Evolutionary conservation across 2,797 vertebrate species (phyloP).

Genomic region (Dendrocincla tyrannina): DNA sequence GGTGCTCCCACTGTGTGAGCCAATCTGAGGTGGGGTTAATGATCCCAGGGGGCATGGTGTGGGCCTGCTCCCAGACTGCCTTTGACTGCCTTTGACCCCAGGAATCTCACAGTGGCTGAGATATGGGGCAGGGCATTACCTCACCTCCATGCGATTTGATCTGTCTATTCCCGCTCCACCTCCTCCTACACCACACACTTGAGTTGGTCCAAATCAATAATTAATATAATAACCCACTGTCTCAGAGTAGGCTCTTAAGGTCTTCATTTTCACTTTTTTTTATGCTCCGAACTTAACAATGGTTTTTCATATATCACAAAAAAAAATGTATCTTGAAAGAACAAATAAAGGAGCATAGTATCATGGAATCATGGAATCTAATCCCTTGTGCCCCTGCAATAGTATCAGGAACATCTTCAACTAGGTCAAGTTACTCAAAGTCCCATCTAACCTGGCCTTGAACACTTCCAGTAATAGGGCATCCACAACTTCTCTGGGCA

Average conservation of each 20-base stretch:
- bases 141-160: neutral
- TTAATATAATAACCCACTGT: neutral
- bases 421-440: neutral
- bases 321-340: neutral
- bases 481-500: neutral
- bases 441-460: neutral
- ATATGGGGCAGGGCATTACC: too few species aligned
- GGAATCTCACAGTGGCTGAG: neutral
- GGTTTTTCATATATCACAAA: neutral
- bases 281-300: neutral
- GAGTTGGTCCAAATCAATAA: neutral
- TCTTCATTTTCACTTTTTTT: neutral
- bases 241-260: neutral
- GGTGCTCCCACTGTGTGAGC: neutral
- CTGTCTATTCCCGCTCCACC: too few species aligned
- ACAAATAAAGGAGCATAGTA: neutral
- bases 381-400: accelerated
- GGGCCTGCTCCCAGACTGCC: neutral
- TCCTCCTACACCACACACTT: too few species aligned
- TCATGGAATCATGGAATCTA: neutral
- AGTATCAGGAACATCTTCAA: neutral
- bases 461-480: neutral
- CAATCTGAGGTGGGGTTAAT: neutral
- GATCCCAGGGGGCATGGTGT: neutral
- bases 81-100: neutral